Evolutionary conservation across 2,797 vertebrate species (phyloP), one percentile per base, ranked within the genome.

Genomic region (Crocodylus rhombifer): DNA sequence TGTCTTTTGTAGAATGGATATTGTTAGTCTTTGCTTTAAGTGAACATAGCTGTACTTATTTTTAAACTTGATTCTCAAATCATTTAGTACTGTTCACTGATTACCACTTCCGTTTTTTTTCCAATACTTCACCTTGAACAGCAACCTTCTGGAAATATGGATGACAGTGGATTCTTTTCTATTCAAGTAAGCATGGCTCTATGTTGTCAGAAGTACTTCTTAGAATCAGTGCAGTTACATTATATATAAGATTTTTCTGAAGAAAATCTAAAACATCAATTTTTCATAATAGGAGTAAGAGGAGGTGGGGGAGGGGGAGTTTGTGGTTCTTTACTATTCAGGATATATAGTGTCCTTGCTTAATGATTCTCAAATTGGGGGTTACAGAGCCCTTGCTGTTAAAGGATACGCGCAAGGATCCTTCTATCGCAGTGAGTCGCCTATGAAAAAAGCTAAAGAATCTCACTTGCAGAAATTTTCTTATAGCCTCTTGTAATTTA

Each of bases 101-200:
- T 96, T 82, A 94, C 17, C 4, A 5, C 63, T 91, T 93, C 94
- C 84, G 75, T 4, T 87, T 36, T 90, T 93, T 93, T 25, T 97
- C 63, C 82, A 11, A 33, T 36, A 67, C 23, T 5, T 82, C 64
- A 30, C 67, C 42, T 63, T 71, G 93, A 98, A 93, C 89, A 99
- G 99, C 99, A 99, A 98, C 99, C 99, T 84, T 99, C 99, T 88
- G 99, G 99, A 92, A 99, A 99, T 95, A 99, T 99, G 99, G 99
- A 99, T 65, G 99, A 99, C 91, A 99, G 99, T 67, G 99, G 99
- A 42, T 99, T 99, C 97, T 99, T 99, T 97, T 99, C 99, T 71
- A 99, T 99, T 97, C 99, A 99, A 97, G 99, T 99, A 97, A 98
- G 99, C 94, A 21, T 18, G 14, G 18, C 25, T 88, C 3, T 63